These are phyloP conservation scores for Stenchaetothrips biformis DNA, from an alignment of 2,888 invertebrate species.

Conservation along the genomic window DNA sequence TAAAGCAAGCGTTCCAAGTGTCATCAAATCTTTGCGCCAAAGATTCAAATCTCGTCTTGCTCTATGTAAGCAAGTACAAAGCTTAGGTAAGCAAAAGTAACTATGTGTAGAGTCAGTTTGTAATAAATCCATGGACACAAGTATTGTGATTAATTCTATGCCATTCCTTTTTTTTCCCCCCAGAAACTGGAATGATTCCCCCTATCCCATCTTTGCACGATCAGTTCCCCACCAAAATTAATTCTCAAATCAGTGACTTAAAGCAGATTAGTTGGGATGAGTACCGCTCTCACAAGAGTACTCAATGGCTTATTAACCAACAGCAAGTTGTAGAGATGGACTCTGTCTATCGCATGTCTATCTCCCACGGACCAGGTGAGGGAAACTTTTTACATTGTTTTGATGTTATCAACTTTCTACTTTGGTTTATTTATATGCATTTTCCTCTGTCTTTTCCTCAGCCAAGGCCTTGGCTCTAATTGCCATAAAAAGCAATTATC, in stretches of 20 bases:
- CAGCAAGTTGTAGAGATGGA: conserved; percentile 22
- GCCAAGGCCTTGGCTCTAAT: conserved; percentile 74
- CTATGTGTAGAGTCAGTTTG: conserved; percentile 35
- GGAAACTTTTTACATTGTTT: background rate
- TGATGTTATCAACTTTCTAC: background rate
- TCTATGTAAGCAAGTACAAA: conserved; percentile 71
- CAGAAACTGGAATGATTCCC: conserved; percentile 45
- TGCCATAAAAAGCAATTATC: conserved; percentile 78
- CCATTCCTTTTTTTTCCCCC: conserved; percentile 38
- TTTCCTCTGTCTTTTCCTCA: conserved; percentile 37
- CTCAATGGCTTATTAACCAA: background rate
- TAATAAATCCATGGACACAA: background rate
- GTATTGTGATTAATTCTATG: conserved; percentile 31
- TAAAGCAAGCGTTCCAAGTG: conserved; percentile 66
- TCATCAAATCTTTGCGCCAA: conserved; percentile 66
- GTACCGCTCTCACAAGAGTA: background rate
- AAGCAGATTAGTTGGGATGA: background rate
- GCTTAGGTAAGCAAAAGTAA: conserved; percentile 50
- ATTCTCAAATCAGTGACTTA: background rate
- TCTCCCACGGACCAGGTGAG: conserved; percentile 28
- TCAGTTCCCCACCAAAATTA: background rate
- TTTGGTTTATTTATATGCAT: conserved; percentile 29
- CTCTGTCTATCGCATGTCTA: conserved; percentile 10
- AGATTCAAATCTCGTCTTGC: conserved; percentile 69
- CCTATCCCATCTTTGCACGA: conserved; percentile 38